Evolutionary conservation across 2,113 vertebrate genomes (phyloP).

Genomic region (Eublepharis macularius): DNA sequence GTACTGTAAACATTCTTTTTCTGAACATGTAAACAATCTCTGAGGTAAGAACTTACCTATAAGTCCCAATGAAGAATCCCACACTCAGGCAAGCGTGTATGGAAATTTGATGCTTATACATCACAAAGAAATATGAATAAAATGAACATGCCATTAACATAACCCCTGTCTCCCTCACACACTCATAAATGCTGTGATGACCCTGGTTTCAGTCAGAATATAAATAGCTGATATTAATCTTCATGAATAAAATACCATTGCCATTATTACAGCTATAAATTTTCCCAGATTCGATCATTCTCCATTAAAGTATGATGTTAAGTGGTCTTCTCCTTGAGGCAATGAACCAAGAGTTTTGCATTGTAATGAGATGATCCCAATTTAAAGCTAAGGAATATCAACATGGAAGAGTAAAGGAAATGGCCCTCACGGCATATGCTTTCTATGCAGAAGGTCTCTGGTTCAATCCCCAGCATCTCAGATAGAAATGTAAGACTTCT

Average conservation of each 20-base stretch:
- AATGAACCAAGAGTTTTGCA: background rate
- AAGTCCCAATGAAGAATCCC: background rate
- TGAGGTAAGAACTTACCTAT: background rate
- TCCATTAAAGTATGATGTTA: background rate
- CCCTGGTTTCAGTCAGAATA: background rate
- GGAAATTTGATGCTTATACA: background rate
- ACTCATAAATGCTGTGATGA: background rate
- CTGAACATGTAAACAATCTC: background rate
- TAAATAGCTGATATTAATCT: background rate
- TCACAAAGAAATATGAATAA: background rate
- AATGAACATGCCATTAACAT: background rate
- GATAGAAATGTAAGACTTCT: background rate
- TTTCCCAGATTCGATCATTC: background rate
- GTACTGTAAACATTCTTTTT: too few species aligned
- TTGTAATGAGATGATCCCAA: background rate
- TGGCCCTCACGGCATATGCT: background rate
- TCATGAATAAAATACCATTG: background rate
- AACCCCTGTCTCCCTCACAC: background rate
- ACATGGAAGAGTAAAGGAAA: background rate
- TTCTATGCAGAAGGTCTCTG: background rate
- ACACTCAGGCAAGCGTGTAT: background rate
- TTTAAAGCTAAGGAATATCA: background rate
- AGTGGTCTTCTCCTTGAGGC: background rate
- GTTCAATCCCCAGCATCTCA: too few species aligned
- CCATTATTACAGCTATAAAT: background rate